Evolutionary conservation across 2,888 invertebrate genomes (phyloP).

Genomic region (Pardosa pseudoannulata): DNA sequence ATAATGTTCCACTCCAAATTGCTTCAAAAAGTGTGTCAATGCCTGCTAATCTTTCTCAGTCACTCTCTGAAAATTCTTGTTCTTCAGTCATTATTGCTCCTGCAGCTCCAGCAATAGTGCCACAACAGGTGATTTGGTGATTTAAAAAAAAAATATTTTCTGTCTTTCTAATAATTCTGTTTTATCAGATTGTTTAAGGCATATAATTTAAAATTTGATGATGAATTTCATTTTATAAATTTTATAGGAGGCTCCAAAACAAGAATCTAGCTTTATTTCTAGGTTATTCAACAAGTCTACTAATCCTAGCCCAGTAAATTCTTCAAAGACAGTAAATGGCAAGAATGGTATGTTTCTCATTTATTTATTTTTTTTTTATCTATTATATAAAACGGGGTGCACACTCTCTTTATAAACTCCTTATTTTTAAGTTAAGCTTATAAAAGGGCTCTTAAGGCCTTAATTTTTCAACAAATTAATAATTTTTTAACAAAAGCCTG

Average conservation of each 20-base stretch:
- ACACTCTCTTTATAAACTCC: too few relatives aligned
- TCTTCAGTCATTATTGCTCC: constrained; percentile 48
- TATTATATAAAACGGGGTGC: too few relatives aligned
- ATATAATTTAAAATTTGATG: too few relatives aligned
- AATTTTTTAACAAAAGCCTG: too few relatives aligned
- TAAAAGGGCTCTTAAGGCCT: too few relatives aligned
- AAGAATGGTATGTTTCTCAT: constrained; percentile 48
- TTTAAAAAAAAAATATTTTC: too few relatives aligned
- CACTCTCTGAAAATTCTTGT: constrained; percentile 39
- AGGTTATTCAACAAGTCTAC: constrained; percentile 75
- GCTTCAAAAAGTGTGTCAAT: constrained; percentile 56
- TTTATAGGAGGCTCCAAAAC: constrained; percentile 74
- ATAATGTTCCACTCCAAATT: constrained; percentile 23
- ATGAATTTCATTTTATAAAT: too few relatives aligned
- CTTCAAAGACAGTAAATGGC: constrained; percentile 23
- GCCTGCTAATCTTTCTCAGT: constrained; percentile 61
- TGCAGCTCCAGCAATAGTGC: constrained; percentile 22
- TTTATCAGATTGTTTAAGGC: too few relatives aligned
- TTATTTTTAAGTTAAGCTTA: too few relatives aligned
- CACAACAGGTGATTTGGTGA: constrained; percentile 23
- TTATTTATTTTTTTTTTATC: too few relatives aligned
- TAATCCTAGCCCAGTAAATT: constrained; percentile 26
- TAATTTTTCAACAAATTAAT: too few relatives aligned
- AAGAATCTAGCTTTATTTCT: constrained; percentile 76
- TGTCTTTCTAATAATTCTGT: too few relatives aligned